Base-by-base conservation (phyloP, 2,797 vertebrate genomes). In the Pseudomugil tenellus region DNA sequence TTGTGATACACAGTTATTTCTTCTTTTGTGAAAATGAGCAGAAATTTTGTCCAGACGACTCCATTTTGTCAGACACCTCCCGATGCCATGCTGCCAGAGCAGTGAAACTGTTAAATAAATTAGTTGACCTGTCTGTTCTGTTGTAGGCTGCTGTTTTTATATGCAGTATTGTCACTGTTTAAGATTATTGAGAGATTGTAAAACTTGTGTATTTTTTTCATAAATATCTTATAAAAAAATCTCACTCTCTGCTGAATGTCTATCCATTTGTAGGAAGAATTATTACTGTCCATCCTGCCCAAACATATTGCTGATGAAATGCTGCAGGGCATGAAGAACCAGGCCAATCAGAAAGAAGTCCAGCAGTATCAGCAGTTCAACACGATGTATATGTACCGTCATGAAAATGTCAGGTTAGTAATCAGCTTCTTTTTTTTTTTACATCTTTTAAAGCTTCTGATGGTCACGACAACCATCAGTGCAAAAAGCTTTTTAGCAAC, bases 381-480 rank as follows among this genome's bases (percentile, higher is more conserved):
- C 93, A 99, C 98, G 81, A 99, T 99, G 98, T 99, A 99, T 92
- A 99, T 99, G 97, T 97, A 99, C 81, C 96, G 97, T 0, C 97
- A 98, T 0, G 98, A 99, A 91, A 97, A 98, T 0, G 98, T 99
- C 93, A 99, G 98, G 97, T 99, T 69, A 65, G 83, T 6, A 67
- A 58, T 26, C 16, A 4, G 7, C 35, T 7, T 7, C 4, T 26
- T 54, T 14, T 5, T 0, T 2, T 6, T 25, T 46, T 46, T 9
- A 28, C 41, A 51, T 13, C 8, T 0, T 37, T 16, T 37, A 26
- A 32, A 14, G n/a, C n/a, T n/a, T n/a, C n/a, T n/a, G n/a, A n/a
- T n/a, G n/a, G 10, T 19, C 55, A 32, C 32, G 4, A 58, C n/a
- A 25, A 19, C 35, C 25, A 3, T 55, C 13, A 17, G 7, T 41